Percentiles rank a stretch among this genome's conserved stretches.
phyloP scores from a whole-genome alignment of 2,797 vertebrate genomes.

The Neosalanx taihuensis region DNA sequence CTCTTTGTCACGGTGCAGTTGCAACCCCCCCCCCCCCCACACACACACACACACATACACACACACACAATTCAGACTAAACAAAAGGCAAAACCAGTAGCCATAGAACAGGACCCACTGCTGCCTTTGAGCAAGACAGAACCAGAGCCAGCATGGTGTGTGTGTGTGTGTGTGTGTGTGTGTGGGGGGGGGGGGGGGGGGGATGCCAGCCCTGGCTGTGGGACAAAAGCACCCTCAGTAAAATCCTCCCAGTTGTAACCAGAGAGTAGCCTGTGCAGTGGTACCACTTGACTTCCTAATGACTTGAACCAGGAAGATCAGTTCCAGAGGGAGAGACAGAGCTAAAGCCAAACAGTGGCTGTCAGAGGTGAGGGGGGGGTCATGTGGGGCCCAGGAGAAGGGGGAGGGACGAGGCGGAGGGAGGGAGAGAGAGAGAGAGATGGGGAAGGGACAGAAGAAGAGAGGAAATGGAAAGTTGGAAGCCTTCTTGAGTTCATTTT shows the following conservation, averaged over 20 bases:
- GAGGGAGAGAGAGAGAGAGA: background rate
- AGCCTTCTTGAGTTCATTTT: background rate
- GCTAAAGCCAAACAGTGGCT: background rate
- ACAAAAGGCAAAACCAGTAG: conserved; percentile 23
- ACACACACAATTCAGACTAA: conserved; percentile 21
- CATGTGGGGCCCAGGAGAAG: background rate
- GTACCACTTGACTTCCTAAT: no score
- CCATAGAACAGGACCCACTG: conserved; percentile 2
- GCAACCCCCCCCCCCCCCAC: background rate
- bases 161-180: no score
- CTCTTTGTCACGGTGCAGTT: background rate
- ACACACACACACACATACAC: conserved; percentile 14
- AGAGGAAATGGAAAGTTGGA: background rate
- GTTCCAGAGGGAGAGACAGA: no score
- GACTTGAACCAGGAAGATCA: no score
- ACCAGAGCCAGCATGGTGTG: background rate
- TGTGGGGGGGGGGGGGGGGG: no score
- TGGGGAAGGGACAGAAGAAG: background rate
- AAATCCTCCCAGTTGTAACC: no score
- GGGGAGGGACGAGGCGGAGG: background rate
- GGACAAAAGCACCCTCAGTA: no score
- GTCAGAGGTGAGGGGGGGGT: background rate
- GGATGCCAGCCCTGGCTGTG: no score
- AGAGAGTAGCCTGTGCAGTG: no score
- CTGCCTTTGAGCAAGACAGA: background rate